A percentile compares a stretch with the other conserved stretches of the same genome.
Evolutionary conservation across 2,113 vertebrate genomes (phyloP).

Genomic region (Centropus unirufus): DNA sequence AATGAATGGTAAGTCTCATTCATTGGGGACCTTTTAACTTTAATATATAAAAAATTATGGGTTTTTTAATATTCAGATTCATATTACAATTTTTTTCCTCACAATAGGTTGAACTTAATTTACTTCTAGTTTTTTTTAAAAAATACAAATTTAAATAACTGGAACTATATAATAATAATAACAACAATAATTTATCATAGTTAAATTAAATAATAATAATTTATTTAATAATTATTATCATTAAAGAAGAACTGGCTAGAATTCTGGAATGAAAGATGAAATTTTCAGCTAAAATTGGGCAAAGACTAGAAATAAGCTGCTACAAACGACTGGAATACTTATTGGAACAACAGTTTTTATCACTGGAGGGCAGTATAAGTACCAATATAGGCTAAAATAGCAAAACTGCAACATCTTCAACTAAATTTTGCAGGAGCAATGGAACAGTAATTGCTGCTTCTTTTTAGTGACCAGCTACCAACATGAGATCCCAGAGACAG

Average conservation of each 20-base stretch:
- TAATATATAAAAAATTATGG: not conserved
- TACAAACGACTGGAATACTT: not conserved
- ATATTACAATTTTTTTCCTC: not conserved
- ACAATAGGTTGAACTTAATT: not conserved
- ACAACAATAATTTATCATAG: too few species aligned
- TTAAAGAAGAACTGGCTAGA: not conserved
- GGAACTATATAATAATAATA: too few species aligned
- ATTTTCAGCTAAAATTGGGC: not conserved
- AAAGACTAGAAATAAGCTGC: not conserved
- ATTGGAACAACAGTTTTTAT: not conserved
- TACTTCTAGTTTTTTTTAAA: not conserved
- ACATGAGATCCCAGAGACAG: not conserved
- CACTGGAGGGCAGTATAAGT: slow-evolving; percentile 46
- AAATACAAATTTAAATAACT: not conserved
- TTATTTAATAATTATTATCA: too few species aligned
- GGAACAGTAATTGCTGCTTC: not conserved
- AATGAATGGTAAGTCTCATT: not conserved
- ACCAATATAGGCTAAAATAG: not conserved
- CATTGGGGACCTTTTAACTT: not conserved
- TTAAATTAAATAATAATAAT: too few species aligned
- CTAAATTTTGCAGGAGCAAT: not conserved
- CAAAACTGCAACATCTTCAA: not conserved
- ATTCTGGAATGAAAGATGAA: not conserved
- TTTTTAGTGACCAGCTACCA: not conserved
- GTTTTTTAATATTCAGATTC: not conserved